These are phyloP conservation scores for Isaurus tuberculatus DNA, from an alignment of 92 coral and sea anemone genomes.

Conservation along the genomic window DNA sequence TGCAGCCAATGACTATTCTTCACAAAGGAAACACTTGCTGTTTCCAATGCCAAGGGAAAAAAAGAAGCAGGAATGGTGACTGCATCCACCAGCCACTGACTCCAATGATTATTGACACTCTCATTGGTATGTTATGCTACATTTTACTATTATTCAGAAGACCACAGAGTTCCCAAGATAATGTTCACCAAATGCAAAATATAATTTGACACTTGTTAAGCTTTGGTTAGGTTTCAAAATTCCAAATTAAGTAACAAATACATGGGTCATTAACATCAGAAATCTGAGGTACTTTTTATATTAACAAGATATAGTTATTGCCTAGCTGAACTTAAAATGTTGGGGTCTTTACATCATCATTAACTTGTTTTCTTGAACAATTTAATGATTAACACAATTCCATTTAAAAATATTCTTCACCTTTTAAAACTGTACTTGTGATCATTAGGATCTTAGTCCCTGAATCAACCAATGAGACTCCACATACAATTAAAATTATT, in stretches of 20 bases:
- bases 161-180: not conserved
- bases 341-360: not conserved
- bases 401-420: constrained; percentile 10
- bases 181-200: not conserved
- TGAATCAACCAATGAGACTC: not conserved
- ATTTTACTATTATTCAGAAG: not conserved
- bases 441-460: constrained; percentile 10
- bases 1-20: constrained; percentile 35
- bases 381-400: constrained; percentile 8
- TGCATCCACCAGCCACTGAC: constrained; percentile 7
- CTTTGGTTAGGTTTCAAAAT: not conserved
- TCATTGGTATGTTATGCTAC: constrained; percentile 27
- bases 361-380: constrained; percentile 7
- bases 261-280: constrained; percentile 19
- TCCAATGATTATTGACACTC: constrained; percentile 29
- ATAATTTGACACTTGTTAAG: not conserved
- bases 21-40: constrained; percentile 16
- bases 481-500: not conserved
- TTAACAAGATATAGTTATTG: not conserved
- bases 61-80: constrained; percentile 18
- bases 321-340: constrained; percentile 6
- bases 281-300: constrained; percentile 20
- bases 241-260: not conserved
- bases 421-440: constrained; percentile 27
- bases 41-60: constrained; percentile 27